Evolutionary conservation across 2,113 vertebrate species (phyloP), one percentile per base, ranked within the genome.

Genomic region (Syrrhaptes paradoxus): DNA sequence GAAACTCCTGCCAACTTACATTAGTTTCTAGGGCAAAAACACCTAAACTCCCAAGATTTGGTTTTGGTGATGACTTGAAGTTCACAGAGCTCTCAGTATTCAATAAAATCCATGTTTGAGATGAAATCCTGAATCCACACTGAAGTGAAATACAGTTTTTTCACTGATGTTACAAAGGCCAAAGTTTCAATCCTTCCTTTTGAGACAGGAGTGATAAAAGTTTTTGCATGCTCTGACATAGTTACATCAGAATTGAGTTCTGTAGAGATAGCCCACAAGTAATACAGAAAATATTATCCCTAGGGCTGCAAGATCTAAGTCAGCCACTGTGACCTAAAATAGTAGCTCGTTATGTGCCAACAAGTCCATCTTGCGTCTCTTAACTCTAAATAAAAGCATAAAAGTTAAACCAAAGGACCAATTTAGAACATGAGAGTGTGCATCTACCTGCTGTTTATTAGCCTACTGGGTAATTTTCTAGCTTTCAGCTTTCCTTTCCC

Each of bases 91-190:
- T 85, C 45, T 87, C 74, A 24, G 29, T 76, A 36, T 19, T 61
- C 65, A 90, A 61, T 46, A 78, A 58, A 29, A 20, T 78, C 75
- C 19, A 49, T 41, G 43, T 74, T 25, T 84, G 48, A 93, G 61
- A 74, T 90, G 57, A 92, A 94, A 90, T 89, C 57, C 36, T 92
- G 57, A 70, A 68, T 93, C 87, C 41, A 85, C 17, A 66, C 52
- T 96, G 77, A 94, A 93, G 76, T 34, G 84, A 90, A 91, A 95
- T 51, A 45, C 71, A 65, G 26, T 34, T 90, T 87, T 81, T 75
- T 68, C 36, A 32, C 6, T 79, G 61, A 85, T 6, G 9, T 82
- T 68, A 79, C 66, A 81, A 88, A 93, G 94, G 57, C 22, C 54
- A 82, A 62, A 26, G 58, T 81, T 90, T 95, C 92, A 63, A 61